phyloP scores from a whole-genome alignment of 2,797 vertebrate genomes.

The Diplodus sargus region DNA sequence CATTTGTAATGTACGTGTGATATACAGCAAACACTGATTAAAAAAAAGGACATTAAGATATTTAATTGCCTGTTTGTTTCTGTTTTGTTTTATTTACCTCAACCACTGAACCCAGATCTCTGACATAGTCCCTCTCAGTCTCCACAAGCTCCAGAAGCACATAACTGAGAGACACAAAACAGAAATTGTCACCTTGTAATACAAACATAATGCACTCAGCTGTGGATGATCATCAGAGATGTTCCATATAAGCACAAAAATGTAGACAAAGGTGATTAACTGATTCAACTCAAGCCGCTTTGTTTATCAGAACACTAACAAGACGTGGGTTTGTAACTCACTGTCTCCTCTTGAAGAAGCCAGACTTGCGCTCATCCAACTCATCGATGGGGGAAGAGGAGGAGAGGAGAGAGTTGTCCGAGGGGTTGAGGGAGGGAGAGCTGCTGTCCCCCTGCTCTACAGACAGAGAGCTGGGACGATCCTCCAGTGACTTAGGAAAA shows the following conservation, averaged over 20 bases:
- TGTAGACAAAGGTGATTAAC: constrained; percentile 34
- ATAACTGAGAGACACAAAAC: constrained; percentile 85
- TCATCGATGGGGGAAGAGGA: constrained; percentile 97
- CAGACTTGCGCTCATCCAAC: constrained; percentile 95
- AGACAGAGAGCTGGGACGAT: constrained; percentile 94
- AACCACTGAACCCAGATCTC: constrained; percentile 95
- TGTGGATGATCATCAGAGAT: constrained; percentile 45
- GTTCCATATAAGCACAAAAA: constrained; percentile 56
- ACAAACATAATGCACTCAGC: constrained; percentile 38
- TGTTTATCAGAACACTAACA: constrained; percentile 55
- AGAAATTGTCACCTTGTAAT: constrained; percentile 42
- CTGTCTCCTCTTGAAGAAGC: constrained; percentile 96
- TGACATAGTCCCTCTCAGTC: constrained; percentile 96
- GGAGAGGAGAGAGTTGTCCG: constrained; percentile 95
- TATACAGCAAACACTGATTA: neutral
- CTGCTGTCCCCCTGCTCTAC: constrained; percentile 96
- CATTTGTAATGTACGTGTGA: constrained; percentile 19
- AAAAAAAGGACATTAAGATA: neutral
- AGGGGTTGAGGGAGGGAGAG: constrained; percentile 96
- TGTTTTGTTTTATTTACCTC: constrained; percentile 85
- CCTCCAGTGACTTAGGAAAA: constrained; percentile 90
- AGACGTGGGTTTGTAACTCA: constrained; percentile 79
- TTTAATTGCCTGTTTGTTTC: neutral
- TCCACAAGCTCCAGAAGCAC: constrained; percentile 97
- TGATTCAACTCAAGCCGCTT: constrained; percentile 24